Evolutionary conservation across 2,113 vertebrate species (phyloP).

Genomic region (Ranitomeya variabilis): DNA sequence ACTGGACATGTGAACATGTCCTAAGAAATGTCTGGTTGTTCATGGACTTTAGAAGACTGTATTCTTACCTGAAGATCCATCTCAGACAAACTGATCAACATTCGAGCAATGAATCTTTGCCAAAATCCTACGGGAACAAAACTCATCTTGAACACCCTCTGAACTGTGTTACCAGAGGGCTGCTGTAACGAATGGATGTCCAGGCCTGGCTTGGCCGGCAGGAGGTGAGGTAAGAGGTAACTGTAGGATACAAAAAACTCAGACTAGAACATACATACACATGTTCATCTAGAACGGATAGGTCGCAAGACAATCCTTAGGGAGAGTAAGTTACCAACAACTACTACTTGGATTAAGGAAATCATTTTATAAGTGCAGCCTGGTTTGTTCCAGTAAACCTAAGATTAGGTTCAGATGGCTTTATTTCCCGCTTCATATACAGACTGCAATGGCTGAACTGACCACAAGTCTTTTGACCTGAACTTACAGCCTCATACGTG

Average conservation of each 20-base stretch:
- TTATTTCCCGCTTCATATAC: no score
- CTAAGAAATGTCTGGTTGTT: neutral
- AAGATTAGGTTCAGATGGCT: no score
- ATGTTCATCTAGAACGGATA: neutral
- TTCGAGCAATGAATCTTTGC: conserved; percentile 95
- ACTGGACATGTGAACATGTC: no score
- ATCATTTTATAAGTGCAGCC: no score
- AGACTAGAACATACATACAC: conserved; percentile 35
- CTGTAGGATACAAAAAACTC: conserved; percentile 69
- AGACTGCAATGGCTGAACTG: no score
- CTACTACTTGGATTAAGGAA: no score
- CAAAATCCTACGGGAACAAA: conserved; percentile 96
- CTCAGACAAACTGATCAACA: conserved; percentile 93
- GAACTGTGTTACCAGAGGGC: conserved; percentile 82
- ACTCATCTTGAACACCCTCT: conserved; percentile 96
- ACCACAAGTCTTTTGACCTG: no score
- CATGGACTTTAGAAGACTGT: neutral
- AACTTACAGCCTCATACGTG: no score
- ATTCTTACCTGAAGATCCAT: conserved; percentile 92
- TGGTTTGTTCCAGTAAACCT: no score
- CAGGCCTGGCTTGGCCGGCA: conserved; percentile 90
- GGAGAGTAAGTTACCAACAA: no score
- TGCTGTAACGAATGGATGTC: conserved; percentile 85
- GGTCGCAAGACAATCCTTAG: neutral
- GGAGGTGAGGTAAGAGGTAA: conserved; percentile 93